Conservation (phyloP, 2,797 vertebrate genomes). For the Molossus molossus region DNA sequence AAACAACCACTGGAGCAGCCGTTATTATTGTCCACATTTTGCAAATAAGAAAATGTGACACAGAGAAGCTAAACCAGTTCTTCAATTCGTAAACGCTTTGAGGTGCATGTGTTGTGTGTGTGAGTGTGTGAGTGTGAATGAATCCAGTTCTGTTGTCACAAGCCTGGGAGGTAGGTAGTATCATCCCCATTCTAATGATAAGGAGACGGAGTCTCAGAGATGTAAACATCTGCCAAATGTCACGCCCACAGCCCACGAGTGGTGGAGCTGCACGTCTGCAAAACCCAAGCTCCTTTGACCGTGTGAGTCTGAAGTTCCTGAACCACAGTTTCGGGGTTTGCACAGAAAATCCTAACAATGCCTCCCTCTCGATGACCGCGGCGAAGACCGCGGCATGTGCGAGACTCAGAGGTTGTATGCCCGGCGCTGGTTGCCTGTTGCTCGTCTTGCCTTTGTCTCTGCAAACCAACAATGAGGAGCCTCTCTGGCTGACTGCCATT, state of each 20-base stretch:
- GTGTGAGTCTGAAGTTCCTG: neutral
- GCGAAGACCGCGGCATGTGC: fast-evolving
- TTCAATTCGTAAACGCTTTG: neutral
- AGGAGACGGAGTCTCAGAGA: neutral
- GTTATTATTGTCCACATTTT: neutral
- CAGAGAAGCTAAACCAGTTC: neutral
- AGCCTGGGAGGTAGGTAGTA: neutral
- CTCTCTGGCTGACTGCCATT: conserved; percentile 69
- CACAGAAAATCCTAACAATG: neutral
- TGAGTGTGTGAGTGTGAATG: neutral
- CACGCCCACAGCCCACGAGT: neutral
- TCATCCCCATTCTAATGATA: neutral
- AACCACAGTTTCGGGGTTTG: neutral
- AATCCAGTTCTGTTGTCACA: neutral
- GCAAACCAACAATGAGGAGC: neutral
- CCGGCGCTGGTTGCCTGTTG: neutral
- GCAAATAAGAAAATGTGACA: neutral
- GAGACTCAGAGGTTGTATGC: neutral
- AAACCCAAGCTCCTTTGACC: neutral
- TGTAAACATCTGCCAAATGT: neutral
- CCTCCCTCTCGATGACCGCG: neutral
- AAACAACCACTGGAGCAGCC: neutral
- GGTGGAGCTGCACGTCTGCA: too few species aligned
- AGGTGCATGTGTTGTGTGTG: fast-evolving
- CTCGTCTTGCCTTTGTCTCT: conserved; percentile 31